A percentile compares a stretch with the other conserved stretches of the same genome.
phyloP scores from a whole-genome alignment of 2,888 invertebrate genomes.

The Ditula angustiorana region DNA sequence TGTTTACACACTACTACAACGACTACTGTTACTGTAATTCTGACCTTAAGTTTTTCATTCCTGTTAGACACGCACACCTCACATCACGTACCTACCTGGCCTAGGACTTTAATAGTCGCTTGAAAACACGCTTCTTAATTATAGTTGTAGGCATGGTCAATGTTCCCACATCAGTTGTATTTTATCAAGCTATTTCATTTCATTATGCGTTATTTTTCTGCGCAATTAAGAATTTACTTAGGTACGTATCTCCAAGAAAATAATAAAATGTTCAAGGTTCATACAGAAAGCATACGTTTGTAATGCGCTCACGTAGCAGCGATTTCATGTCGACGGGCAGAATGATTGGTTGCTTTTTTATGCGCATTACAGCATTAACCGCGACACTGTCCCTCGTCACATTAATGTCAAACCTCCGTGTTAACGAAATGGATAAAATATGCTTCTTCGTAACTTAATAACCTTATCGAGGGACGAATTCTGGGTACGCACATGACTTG shows the following conservation, averaged over 20 bases:
- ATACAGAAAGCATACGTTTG: constrained; percentile 34
- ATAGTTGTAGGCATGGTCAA: too few species aligned
- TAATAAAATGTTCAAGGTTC: not conserved
- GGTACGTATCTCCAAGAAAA: not conserved
- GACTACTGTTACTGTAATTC: too few species aligned
- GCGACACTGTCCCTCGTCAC: constrained; percentile 35
- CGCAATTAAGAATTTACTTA: not conserved
- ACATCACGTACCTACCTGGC: too few species aligned
- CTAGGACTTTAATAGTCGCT: too few species aligned
- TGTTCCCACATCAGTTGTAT: too few species aligned
- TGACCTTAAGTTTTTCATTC: too few species aligned
- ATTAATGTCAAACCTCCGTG: constrained; percentile 34
- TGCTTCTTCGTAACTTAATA: not conserved
- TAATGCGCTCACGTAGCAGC: constrained; percentile 41
- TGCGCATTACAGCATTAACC: constrained; percentile 36
- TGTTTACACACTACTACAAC: too few species aligned
- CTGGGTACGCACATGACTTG: not conserved
- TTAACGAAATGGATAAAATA: constrained; percentile 16
- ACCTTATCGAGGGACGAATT: not conserved
- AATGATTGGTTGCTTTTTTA: constrained; percentile 28
- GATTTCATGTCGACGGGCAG: constrained; percentile 23
- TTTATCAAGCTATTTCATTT: too few species aligned
- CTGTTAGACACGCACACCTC: too few species aligned
- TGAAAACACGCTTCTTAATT: too few species aligned
- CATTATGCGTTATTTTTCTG: not conserved